Base-by-base conservation (phyloP, 2,113 vertebrate species). In the human region DNA sequence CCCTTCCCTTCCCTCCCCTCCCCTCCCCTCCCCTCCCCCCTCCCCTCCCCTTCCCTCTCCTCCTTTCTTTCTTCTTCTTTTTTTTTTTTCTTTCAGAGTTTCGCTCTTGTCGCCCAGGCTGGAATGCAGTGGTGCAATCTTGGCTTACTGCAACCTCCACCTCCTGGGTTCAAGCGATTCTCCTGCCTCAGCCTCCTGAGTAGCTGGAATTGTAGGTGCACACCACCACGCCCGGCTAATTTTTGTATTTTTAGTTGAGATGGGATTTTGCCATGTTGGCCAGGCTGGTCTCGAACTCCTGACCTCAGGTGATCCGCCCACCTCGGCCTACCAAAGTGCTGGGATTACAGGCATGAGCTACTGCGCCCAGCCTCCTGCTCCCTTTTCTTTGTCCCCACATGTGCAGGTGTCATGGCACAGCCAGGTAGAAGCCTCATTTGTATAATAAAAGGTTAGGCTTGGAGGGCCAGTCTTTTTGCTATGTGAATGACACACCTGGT, bases 41-140 rank as follows among this genome's bases (percentile, higher is more conserved):
- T 18, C 18, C 5, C 17, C 5, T 55, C 17, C 18, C 17, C 17
- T 16, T 50, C 4, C 14, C 13, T 50, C 1, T 50, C 45, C 45
- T 45, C 45, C 52, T 52, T 6, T 6, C 16, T 5, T 5, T 52
- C 4, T 5, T 40, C 40, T 52, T 14, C 3, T 1, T 0, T 55
- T 18, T 52, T 55, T 20, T 18, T 55, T 55, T 18, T 17, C 18
- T 55, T 55, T 18, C 32, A 18, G 61, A 64, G 27, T 64, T 64
- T 64, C 1, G 61, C 61, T 13, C 14, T 13, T 17, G 3, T n/a
- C 3, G 0, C 66, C 66, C 14, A 68, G 16, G 66, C 32, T 2
- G 32, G 14, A 68, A 32, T 35, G 30, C 7, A 68, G 66, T 68
- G 66, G 32, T 14, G 6, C 2, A 6, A 68, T n/a, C 66, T 35